Conservation (phyloP, 2,888 invertebrate genomes). For the Pherbina coryleti region DNA sequence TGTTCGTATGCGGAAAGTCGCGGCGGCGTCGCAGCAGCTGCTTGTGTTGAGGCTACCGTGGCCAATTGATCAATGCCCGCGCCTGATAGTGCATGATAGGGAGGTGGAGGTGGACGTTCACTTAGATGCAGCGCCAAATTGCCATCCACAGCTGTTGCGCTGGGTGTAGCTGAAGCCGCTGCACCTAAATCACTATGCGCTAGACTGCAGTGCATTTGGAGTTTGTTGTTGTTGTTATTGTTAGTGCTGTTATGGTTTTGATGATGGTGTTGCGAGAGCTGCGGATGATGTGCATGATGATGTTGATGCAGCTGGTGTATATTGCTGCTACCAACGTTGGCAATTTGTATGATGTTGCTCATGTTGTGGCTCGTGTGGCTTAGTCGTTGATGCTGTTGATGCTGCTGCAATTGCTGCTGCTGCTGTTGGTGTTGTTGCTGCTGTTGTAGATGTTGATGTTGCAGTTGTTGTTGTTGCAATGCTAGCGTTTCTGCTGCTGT, state of each 20-base stretch:
- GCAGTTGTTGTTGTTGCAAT: conserved; percentile 41
- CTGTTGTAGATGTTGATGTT: conserved; percentile 40
- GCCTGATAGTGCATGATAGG: conserved; percentile 49
- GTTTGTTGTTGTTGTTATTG: conserved; percentile 37
- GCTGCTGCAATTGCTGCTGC: conserved; percentile 42
- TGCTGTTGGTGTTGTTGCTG: conserved; percentile 43
- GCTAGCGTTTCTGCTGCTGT: conserved; percentile 37
- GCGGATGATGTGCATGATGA: conserved; percentile 38
- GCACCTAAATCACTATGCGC: conserved; percentile 19
- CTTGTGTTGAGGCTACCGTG: conserved; percentile 29
- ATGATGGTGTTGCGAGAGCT: conserved; percentile 20
- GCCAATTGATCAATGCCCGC: conserved; percentile 25
- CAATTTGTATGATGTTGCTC: conserved; percentile 27
- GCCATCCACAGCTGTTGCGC: conserved; percentile 18
- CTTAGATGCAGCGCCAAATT: conserved; percentile 1
- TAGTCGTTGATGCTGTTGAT: conserved; percentile 42
- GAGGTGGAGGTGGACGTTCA: conserved; percentile 54
- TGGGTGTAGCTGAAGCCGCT: conserved; percentile 8
- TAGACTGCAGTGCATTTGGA: conserved; percentile 30
- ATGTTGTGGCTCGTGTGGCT: conserved; percentile 33
- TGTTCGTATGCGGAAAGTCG: conserved; percentile 61
- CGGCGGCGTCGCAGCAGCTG: conserved; percentile 37
- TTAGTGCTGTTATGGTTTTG: conserved; percentile 38
- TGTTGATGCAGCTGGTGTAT: conserved; percentile 42
- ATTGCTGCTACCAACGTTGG: conserved; percentile 24